phyloP scores from a whole-genome alignment of 1,140 invertebrate genomes.

The Venustaconcha ellipsiformis region DNA sequence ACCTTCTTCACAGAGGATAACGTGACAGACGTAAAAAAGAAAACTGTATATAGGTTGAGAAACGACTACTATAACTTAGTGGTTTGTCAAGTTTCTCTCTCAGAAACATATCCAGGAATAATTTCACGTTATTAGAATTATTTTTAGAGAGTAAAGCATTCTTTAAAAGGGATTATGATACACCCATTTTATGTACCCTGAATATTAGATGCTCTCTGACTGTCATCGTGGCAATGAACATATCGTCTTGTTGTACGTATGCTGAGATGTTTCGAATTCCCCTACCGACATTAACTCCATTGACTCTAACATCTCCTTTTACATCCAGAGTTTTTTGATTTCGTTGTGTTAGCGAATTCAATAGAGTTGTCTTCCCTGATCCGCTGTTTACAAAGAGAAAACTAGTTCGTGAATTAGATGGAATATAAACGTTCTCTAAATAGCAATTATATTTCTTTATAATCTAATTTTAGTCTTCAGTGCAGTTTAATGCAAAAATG shows the following conservation, averaged over 20 bases:
- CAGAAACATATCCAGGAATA: too few relatives aligned
- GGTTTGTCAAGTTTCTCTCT: too few relatives aligned
- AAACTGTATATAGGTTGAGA: too few relatives aligned
- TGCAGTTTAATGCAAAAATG: too few relatives aligned
- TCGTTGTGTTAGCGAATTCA: constrained; percentile 90
- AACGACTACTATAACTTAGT: too few relatives aligned
- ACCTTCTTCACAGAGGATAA: too few relatives aligned
- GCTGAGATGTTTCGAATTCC: constrained; percentile 81
- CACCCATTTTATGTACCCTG: constrained; percentile 61
- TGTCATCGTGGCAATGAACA: constrained; percentile 73
- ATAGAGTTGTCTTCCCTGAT: constrained; percentile 94
- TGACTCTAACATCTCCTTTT: constrained; percentile 75
- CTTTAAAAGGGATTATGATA: not conserved
- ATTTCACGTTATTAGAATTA: too few relatives aligned
- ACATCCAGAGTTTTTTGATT: constrained; percentile 78
- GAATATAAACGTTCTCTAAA: too few relatives aligned
- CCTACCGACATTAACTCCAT: constrained; percentile 62
- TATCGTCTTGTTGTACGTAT: constrained; percentile 90
- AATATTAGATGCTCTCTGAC: constrained; percentile 73
- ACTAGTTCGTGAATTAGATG: not conserved
- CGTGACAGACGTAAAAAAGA: too few relatives aligned
- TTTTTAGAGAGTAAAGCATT: too few relatives aligned
- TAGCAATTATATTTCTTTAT: too few relatives aligned
- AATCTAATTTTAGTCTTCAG: too few relatives aligned
- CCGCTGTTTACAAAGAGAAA: constrained; percentile 75